phyloP scores from a whole-genome alignment of 2,113 vertebrate genomes.

The Acinonyx jubatus region DNA sequence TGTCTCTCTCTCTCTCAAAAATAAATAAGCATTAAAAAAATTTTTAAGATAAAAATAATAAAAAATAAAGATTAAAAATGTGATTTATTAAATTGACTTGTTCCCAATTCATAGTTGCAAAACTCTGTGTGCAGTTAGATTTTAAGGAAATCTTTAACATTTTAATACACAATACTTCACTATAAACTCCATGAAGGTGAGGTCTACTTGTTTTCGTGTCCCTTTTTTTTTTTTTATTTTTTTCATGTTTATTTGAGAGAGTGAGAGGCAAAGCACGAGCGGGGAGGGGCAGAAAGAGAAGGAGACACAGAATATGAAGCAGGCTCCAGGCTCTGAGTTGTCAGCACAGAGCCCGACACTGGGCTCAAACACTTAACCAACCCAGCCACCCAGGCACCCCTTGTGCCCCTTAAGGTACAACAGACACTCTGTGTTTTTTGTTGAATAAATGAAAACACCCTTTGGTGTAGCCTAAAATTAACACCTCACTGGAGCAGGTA shows the following conservation, averaged over 20 bases:
- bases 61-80: too few relatives aligned
- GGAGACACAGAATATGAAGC: too few relatives aligned
- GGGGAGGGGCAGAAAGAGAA: too few relatives aligned
- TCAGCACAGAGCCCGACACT: too few relatives aligned
- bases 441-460: not conserved
- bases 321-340: too few relatives aligned
- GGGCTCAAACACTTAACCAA: too few relatives aligned
- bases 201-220: not conserved
- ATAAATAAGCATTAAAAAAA: too few relatives aligned
- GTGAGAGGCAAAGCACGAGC: too few relatives aligned
- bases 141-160: conserved; percentile 11
- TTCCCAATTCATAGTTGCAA: not conserved
- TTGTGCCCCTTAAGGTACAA: not conserved
- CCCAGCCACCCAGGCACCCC: too few relatives aligned
- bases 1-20: too few relatives aligned
- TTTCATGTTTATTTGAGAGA: too few relatives aligned
- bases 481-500: not conserved
- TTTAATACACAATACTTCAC: conserved; percentile 8
- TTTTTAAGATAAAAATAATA: too few relatives aligned
- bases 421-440: not conserved
- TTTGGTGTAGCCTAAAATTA: conserved; percentile 35
- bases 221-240: not conserved
- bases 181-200: not conserved
- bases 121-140: not conserved
- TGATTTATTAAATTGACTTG: not conserved